These are phyloP conservation scores for Lepidochrysops patricia DNA, from an alignment of 2,888 invertebrate species.

Conservation along the genomic window DNA sequence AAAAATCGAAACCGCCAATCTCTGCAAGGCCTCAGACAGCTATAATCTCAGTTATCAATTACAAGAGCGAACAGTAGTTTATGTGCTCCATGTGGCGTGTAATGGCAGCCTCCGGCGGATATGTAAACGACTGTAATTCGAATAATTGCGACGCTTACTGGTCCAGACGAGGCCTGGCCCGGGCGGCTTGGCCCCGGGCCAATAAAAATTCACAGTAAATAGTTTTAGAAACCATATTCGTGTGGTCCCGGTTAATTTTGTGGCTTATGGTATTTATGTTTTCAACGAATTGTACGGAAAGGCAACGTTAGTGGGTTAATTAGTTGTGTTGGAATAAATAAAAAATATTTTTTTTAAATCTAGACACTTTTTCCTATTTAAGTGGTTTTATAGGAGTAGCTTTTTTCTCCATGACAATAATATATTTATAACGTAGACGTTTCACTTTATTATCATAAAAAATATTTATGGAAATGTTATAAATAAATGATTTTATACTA, in stretches of 20 bases:
- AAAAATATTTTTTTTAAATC: neutral
- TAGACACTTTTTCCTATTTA: no score
- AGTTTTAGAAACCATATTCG: slow-evolving; percentile 10
- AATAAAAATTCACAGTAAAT: slow-evolving; percentile 7
- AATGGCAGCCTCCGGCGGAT: slow-evolving; percentile 10
- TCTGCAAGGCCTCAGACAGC: no score
- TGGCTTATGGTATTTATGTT: neutral
- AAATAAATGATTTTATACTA: neutral
- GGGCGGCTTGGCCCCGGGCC: slow-evolving; percentile 6
- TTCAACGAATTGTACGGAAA: neutral
- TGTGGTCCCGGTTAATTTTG: neutral
- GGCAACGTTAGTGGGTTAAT: neutral
- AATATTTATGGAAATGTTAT: no score
- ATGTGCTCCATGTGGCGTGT: neutral
- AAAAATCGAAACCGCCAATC: no score
- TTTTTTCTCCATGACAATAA: no score
- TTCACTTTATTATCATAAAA: no score
- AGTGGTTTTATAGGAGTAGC: no score
- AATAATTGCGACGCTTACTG: slow-evolving; percentile 14
- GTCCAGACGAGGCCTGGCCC: neutral
- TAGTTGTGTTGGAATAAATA: no score
- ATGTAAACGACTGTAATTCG: slow-evolving; percentile 16
- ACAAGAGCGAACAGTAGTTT: no score
- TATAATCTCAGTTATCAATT: no score
- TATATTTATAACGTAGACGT: no score